Conservation (phyloP, 2,888 invertebrate species). For the Acanthosepion lycidas region DNA sequence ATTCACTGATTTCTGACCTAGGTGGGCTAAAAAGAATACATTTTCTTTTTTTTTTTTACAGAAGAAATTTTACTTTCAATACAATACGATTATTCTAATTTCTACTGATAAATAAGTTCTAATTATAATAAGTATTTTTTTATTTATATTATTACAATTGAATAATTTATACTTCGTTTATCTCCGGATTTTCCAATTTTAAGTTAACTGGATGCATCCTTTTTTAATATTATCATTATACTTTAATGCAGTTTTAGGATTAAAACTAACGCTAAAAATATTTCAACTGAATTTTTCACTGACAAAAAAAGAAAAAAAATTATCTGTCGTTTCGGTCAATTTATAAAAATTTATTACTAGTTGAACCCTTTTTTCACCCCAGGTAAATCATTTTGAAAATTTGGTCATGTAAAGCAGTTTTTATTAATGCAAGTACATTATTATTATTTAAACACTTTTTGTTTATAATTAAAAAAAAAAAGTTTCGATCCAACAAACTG, state of each 20-base stretch:
- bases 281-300: background rate
- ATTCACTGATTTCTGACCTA: no score
- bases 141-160: background rate
- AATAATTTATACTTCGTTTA: background rate
- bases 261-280: background rate
- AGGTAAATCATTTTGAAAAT: background rate
- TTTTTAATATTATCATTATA: background rate
- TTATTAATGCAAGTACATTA: background rate
- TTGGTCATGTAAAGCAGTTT: background rate
- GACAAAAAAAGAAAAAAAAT: background rate
- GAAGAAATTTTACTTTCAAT: background rate
- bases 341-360: no score
- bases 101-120: background rate
- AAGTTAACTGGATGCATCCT: background rate
- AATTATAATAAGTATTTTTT: background rate
- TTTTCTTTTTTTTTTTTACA: background rate
- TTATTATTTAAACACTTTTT: no score
- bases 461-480: no score
- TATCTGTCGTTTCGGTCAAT: no score
- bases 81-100: background rate
- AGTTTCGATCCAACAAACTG: no score
- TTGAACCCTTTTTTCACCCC: background rate
- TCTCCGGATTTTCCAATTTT: background rate
- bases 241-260: background rate
- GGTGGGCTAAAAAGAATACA: background rate